Conservation (phyloP, 2,113 vertebrate genomes). For the Micromys minutus region DNA sequence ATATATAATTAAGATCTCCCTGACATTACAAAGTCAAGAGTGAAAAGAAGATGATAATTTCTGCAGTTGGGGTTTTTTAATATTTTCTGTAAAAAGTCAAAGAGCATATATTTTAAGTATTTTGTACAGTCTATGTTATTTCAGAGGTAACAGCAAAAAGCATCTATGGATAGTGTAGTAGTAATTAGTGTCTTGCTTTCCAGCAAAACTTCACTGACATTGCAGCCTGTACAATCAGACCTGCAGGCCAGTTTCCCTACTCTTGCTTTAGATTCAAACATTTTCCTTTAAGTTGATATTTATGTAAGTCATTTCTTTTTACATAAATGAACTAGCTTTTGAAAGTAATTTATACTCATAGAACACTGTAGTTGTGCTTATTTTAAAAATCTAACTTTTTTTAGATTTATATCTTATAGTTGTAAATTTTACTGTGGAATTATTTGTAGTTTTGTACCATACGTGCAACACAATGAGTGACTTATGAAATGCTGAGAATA, state of each 20-base stretch:
- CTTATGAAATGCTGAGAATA: background rate
- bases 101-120: background rate
- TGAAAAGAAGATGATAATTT: background rate
- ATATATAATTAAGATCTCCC: background rate
- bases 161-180: background rate
- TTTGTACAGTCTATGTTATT: background rate
- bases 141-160: background rate
- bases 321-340: background rate
- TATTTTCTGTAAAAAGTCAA: background rate
- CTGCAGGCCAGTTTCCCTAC: background rate
- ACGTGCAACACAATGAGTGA: background rate
- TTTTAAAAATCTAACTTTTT: background rate
- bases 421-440: constrained; percentile 4
- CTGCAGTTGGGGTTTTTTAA: background rate
- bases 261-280: background rate
- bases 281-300: constrained; percentile 1
- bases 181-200: background rate
- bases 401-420: background rate
- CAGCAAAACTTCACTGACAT: constrained; percentile 19
- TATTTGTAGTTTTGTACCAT: background rate
- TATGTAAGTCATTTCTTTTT: background rate
- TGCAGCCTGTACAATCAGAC: background rate
- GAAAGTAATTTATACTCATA: constrained; percentile 27
- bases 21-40: background rate
- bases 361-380: background rate